A percentile compares a stretch with the other conserved stretches of the same genome.
phyloP scores from a whole-genome alignment of 2,888 invertebrate genomes.

The Luperina testacea region DNA sequence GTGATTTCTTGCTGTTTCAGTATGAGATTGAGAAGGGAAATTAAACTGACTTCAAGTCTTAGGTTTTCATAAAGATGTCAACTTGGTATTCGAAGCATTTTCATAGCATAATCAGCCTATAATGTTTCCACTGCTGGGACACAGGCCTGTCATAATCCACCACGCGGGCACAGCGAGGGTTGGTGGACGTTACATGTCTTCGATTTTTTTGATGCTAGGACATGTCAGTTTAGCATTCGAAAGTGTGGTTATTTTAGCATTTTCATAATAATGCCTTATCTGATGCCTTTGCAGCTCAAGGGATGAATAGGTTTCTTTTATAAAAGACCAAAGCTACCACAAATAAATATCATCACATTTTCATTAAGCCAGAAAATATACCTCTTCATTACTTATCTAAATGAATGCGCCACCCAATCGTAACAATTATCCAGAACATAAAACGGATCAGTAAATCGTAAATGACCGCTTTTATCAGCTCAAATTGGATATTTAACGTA shows the following conservation, averaged over 20 bases:
- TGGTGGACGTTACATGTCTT: neutral
- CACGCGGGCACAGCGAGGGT: neutral
- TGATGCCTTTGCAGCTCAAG: slow-evolving; percentile 6
- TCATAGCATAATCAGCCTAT: neutral
- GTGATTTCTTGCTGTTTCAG: too few relatives aligned
- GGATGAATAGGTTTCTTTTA: slow-evolving; percentile 1
- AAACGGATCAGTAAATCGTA: slow-evolving; percentile 20
- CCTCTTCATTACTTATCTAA: slow-evolving; percentile 9
- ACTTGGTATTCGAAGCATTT: slow-evolving; percentile 22
- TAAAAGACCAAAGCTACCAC: neutral
- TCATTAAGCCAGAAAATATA: slow-evolving; percentile 8
- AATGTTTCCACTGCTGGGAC: neutral
- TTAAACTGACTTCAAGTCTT: slow-evolving; percentile 9
- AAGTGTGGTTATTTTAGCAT: neutral
- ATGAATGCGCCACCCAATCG: slow-evolving; percentile 9
- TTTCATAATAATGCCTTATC: neutral
- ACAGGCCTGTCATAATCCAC: neutral
- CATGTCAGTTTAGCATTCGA: too few relatives aligned
- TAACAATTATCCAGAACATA: slow-evolving; percentile 35
- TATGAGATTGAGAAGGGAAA: neutral
- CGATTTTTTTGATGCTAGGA: neutral
- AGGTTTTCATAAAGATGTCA: slow-evolving; percentile 20
- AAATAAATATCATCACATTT: slow-evolving; percentile 5
- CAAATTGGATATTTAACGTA: slow-evolving; percentile 21
- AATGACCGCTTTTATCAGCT: slow-evolving; percentile 25